Base-by-base conservation (phyloP, 2,888 invertebrate genomes). In the Osedax frankpressi region DNA sequence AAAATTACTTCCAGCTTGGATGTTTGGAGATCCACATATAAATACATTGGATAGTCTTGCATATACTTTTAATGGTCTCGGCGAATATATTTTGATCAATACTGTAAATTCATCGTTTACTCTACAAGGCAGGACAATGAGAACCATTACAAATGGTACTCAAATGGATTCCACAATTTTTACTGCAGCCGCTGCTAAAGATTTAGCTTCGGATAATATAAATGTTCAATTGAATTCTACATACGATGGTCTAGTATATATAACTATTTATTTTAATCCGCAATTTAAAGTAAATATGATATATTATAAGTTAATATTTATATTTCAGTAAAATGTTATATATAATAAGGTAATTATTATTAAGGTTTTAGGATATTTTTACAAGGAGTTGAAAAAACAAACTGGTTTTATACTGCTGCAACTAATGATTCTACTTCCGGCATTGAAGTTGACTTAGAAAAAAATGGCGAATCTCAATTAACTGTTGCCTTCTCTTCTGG, bases 131-230 rank as follows among this genome's bases (percentile, higher is more conserved):
- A 59, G 78, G 2, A 77, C 77, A n/a, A 73, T 71, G 2, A 62
- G 71, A 14, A 75, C 76, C 0, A 68, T 29, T 1, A 73, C 44
- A n/a, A 74, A 76, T 28, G 76, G 77, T 25, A 73, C 70, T 3
- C 62, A 68, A 6, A 72, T 75, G 1, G 75, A 75, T 30, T 76
- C 77, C 3, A 77, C 77, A 2, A 70, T 77, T 2, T 77, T 76
- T 28, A 76, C 72, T n/a, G 77, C 75, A 1, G 77, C 77, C 69
- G 77, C 74, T 1, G 76, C 74, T 14, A 71, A 75, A 63, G 75
- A 77, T 73, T 28, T 71, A 25, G 65, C 19, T 14, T 75, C 75
- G n/a, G 72, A 71, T 19, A 71, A 26, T 14, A 65, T 77, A 6
- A 76, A 77, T 14, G 71, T 77, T 0, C 74, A 76, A 73, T 28